phyloP scores from a whole-genome alignment of 2,888 invertebrate genomes.

The Lepidocyrtoides sp. region DNA sequence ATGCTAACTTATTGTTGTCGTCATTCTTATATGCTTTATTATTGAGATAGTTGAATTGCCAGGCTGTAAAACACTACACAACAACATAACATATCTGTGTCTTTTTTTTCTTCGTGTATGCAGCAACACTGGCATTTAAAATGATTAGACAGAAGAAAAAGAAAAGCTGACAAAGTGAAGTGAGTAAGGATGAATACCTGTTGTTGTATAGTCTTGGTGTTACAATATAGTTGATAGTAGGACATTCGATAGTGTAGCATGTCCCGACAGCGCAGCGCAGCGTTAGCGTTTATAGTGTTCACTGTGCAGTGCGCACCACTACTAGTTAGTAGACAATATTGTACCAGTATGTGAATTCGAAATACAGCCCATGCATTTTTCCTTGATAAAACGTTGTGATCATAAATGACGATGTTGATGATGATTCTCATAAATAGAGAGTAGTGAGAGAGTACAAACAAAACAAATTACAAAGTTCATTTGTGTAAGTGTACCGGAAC shows the following conservation, averaged over 20 bases:
- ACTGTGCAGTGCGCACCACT: no score
- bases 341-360: no score
- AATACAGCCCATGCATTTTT: no score
- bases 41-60: conserved; percentile 15
- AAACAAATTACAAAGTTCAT: conserved; percentile 64
- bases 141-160: conserved; percentile 34
- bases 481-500: conserved; percentile 78
- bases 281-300: no score
- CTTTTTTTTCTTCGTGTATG: background rate
- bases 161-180: conserved; percentile 37
- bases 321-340: no score
- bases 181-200: conserved; percentile 28
- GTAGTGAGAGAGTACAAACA: conserved; percentile 31
- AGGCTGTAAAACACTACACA: conserved; percentile 26
- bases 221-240: conserved; percentile 38
- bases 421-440: conserved; percentile 12
- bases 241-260: conserved; percentile 36
- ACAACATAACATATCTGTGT: background rate
- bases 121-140: conserved; percentile 2
- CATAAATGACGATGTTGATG: conserved; percentile 30
- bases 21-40: background rate
- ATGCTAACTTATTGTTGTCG: conserved; percentile 5
- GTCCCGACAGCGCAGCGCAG: conserved; percentile 5
- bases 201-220: background rate
- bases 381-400: background rate